Percentiles rank a stretch among this genome's conserved stretches.
phyloP scores from a whole-genome alignment of 1,140 invertebrate species.

The Drosophila mayri region DNA sequence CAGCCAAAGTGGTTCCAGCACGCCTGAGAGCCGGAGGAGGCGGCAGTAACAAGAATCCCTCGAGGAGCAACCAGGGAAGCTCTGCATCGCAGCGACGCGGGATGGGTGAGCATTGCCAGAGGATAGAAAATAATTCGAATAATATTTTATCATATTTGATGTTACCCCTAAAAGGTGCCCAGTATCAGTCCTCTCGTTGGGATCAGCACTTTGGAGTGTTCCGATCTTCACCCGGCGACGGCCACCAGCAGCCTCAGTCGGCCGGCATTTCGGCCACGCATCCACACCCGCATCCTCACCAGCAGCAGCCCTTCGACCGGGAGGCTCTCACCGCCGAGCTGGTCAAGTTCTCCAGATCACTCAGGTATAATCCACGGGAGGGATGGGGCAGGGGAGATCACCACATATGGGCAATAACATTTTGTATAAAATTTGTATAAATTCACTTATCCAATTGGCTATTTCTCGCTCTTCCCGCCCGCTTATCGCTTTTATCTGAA shows the following conservation, averaged over 20 bases:
- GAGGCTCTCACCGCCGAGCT: constrained; percentile 89
- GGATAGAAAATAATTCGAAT: too few relatives aligned
- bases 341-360: constrained; percentile 89
- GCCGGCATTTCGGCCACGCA: constrained; percentile 11
- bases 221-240: constrained; percentile 86
- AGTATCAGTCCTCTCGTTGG: constrained; percentile 86
- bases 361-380: constrained; percentile 81
- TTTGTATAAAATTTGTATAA: constrained; percentile 8
- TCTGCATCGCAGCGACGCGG: constrained; percentile 81
- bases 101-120: constrained; percentile 75
- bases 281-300: constrained; percentile 24
- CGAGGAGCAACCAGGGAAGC: constrained; percentile 84
- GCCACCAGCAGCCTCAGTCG: constrained; percentile 65
- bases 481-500: constrained; percentile 11
- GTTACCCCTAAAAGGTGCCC: constrained; percentile 53
- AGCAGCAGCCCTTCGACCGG: constrained; percentile 85
- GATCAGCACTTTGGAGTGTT: constrained; percentile 89
- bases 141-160: neutral
- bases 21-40: constrained; percentile 87
- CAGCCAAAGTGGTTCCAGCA: constrained; percentile 94
- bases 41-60: constrained; percentile 75
- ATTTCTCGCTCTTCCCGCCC: constrained; percentile 40
- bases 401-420: constrained; percentile 12
- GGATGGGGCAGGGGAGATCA: neutral
- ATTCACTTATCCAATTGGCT: constrained; percentile 40